Conservation (phyloP, 1,140 invertebrate genomes). For the Scylla paramamosain region DNA sequence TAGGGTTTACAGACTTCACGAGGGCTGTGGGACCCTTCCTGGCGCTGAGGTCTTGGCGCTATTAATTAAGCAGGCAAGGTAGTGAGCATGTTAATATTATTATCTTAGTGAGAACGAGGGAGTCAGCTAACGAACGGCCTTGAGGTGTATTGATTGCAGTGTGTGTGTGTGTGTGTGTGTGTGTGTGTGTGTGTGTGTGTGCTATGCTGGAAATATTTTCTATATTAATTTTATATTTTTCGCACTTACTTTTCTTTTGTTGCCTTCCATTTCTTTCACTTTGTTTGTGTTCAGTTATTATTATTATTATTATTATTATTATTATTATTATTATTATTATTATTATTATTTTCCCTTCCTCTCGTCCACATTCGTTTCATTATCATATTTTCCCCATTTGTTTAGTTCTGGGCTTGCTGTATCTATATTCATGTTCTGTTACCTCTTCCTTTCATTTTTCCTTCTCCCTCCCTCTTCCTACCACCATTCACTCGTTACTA, state of each 20-base stretch:
- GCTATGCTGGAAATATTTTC: too few relatives aligned
- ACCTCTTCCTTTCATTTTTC: neutral
- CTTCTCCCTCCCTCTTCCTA: too few relatives aligned
- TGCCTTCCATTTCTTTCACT: neutral
- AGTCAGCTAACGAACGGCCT: neutral
- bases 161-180: neutral
- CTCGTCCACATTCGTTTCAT: neutral
- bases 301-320: neutral
- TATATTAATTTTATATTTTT: neutral
- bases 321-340: neutral
- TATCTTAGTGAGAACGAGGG: neutral
- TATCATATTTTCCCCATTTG: neutral
- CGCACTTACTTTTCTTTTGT: neutral
- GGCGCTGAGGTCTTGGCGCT: too few relatives aligned
- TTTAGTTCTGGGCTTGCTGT: neutral
- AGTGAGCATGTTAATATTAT: neutral
- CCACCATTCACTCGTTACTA: too few relatives aligned
- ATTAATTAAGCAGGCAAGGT: neutral
- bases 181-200: neutral
- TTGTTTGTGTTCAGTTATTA: neutral
- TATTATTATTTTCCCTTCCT: neutral
- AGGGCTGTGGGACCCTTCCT: too few relatives aligned
- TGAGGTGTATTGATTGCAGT: neutral
- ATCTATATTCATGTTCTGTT: neutral
- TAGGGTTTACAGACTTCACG: too few relatives aligned